phyloP scores from a whole-genome alignment of 2,888 invertebrate genomes.

The Drosophila barbarae region DNA sequence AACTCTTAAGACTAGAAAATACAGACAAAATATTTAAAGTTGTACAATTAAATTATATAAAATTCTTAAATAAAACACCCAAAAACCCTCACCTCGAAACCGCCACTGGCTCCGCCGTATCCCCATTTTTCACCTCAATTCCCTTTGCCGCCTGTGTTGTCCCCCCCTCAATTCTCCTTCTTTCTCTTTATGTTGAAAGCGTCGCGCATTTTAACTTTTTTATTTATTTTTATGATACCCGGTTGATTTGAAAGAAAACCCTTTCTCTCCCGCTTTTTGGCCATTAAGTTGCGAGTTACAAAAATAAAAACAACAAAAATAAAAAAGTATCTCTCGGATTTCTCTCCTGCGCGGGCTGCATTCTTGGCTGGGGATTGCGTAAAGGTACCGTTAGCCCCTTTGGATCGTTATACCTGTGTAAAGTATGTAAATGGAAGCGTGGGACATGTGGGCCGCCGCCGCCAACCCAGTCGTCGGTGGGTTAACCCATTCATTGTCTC shows the following conservation, averaged over 20 bases:
- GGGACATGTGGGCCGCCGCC: constrained; percentile 62
- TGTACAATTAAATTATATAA: too few species aligned
- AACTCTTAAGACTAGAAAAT: too few species aligned
- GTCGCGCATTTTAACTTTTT: constrained; percentile 65
- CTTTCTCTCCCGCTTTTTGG: constrained; percentile 56
- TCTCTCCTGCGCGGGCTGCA: constrained; percentile 42
- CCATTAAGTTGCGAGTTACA: neutral
- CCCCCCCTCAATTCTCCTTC: constrained; percentile 12
- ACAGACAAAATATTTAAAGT: too few species aligned
- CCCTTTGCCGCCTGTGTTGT: constrained; percentile 8
- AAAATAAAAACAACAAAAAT: neutral
- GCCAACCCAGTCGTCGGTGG: constrained; percentile 29
- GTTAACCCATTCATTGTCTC: constrained; percentile 18
- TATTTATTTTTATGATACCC: constrained; percentile 52
- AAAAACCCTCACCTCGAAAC: neutral
- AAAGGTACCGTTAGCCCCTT: constrained; percentile 64
- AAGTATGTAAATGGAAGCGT: constrained; percentile 68
- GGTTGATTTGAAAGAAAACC: constrained; percentile 60
- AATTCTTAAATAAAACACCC: neutral
- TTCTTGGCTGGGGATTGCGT: constrained; percentile 68
- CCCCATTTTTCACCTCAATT: constrained; percentile 13
- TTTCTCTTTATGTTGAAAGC: constrained; percentile 68
- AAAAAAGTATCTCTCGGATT: constrained; percentile 24
- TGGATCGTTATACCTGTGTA: constrained; percentile 44
- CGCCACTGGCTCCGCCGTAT: neutral